Evolutionary conservation across 1,140 invertebrate species (phyloP), one percentile per base, ranked within the genome.

Genomic region (Cephus cinctus): DNA sequence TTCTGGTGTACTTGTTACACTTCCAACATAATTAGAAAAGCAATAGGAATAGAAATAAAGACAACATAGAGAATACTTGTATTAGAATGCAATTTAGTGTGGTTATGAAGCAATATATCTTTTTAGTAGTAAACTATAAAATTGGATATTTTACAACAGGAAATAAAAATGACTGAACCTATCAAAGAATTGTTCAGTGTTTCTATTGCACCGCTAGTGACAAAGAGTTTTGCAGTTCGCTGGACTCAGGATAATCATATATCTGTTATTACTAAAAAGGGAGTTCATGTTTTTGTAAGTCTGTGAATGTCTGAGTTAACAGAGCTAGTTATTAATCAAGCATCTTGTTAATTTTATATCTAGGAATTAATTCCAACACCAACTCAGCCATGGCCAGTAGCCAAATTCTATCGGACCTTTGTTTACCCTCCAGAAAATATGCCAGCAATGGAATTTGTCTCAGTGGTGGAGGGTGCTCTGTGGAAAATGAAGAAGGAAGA

Each of bases 171-270:
- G n/a, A n/a, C n/a, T n/a, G n/a, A n/a, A n/a, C n/a, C n/a, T n/a
- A n/a, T 50, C 8, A 69, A 69, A 36, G 71, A 76, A 58, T 52
- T 77, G 35, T 69, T 54, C 40, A 74, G 42, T 46, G 3, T 70
- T 2, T 45, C 32, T 25, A 47, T 71, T 9, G 58, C 61, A 21
- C 69, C 73, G 16, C 43, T 70, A 9, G 60, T 72, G 3, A 60
- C 56, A 19, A 42, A 34, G 14, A 42, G 51, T 21, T 77, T 77
- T 52, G 47, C 67, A 15, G 36, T 51, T 16, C 56, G 72, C 50
- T 77, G 74, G 75, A 76, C 74, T 1, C 48, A 67, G 23, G 74
- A 78, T 55, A 63, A 77, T 58, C 63, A 67, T 12, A 61, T 76
- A 27, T 74, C 73, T 0, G 12, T 76, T 21, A 46, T 77, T 43